A percentile compares a stretch with the other conserved stretches of the same genome.
These are phyloP conservation scores for Serilophus lunatus DNA, from an alignment of 2,113 vertebrate genomes.

Conservation along the genomic window DNA sequence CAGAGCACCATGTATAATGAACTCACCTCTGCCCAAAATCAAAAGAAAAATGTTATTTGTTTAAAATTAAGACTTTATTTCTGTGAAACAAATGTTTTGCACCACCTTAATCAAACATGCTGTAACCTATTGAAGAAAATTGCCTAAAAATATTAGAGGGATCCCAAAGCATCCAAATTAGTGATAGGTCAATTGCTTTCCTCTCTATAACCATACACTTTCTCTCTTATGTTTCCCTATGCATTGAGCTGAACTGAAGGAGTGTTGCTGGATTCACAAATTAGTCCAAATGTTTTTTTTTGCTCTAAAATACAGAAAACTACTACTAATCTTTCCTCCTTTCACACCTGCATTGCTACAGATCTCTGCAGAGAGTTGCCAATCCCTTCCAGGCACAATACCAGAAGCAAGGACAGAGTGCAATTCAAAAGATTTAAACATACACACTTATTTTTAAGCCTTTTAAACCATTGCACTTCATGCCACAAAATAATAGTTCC, in stretches of 20 bases:
- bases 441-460: background rate
- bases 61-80: background rate
- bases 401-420: background rate
- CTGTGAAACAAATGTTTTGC: background rate
- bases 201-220: background rate
- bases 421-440: background rate
- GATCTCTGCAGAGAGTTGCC: background rate
- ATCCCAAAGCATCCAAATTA: background rate
- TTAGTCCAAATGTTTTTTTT: background rate
- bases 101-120: background rate
- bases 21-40: background rate
- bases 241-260: background rate
- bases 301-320: background rate
- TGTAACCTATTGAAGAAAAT: background rate
- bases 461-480: background rate
- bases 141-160: background rate
- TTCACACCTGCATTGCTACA: background rate
- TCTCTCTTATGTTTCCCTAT: background rate
- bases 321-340: background rate
- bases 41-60: background rate
- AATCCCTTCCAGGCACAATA: background rate
- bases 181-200: background rate
- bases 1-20: accelerated
- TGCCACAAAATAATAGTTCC: background rate
- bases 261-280: background rate